A percentile compares a stretch with the other conserved stretches of the same genome.
Conservation (phyloP, 2,113 vertebrate genomes). For the Alaudala cheleensis region DNA sequence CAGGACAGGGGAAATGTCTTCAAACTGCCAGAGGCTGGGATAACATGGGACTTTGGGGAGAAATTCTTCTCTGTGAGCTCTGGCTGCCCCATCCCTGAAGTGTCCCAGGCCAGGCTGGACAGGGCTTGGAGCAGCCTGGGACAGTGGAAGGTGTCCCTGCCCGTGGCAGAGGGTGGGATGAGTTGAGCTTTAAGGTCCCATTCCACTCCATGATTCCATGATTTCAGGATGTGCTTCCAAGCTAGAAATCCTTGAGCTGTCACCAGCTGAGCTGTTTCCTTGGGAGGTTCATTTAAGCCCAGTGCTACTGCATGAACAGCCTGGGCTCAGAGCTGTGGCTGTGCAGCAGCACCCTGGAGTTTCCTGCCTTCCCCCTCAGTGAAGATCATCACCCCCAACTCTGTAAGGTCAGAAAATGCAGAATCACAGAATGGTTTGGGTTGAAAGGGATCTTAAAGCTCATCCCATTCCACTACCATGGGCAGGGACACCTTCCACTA, state of each 20-base stretch:
- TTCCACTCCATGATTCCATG: background rate
- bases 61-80: background rate
- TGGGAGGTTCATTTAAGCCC: background rate
- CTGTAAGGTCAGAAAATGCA: background rate
- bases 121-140: fast-evolving
- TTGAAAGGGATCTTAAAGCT: background rate
- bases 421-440: background rate
- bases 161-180: background rate
- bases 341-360: background rate
- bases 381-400: background rate
- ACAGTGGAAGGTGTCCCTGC: background rate
- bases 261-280: background rate
- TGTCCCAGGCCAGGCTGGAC: background rate
- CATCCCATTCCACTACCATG: background rate
- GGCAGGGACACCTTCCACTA: background rate
- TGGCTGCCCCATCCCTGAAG: background rate
- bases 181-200: background rate
- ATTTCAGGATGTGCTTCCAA: background rate
- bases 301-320: background rate
- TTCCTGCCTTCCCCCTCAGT: background rate
- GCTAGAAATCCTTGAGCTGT: background rate
- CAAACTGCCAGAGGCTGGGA: background rate
- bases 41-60: too few relatives aligned
- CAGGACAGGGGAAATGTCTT: background rate
- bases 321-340: background rate